Base-by-base conservation (phyloP, 92 coral and sea anemone genomes). In the Porites evermanni region DNA sequence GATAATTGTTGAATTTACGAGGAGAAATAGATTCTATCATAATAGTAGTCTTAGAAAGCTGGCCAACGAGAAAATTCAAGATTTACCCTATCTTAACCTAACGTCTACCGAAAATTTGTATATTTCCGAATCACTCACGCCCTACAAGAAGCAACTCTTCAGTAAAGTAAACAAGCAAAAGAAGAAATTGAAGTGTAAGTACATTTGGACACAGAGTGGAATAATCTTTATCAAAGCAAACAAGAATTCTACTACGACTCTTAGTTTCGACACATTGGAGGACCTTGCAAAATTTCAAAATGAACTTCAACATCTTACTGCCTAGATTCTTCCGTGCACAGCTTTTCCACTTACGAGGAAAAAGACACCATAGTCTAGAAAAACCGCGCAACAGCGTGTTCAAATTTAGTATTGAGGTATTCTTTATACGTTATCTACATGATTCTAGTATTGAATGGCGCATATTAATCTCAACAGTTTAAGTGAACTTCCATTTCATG, bases 41-140 rank as follows among this genome's bases (percentile, higher is more conserved):
- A 70, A 82, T 38, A 6, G 47, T 38, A 38, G 7, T 38, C 47
- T 3, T 38, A 38, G 47, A 38, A 38, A 38, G 47, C 47, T 38
- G 47, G 47, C 6, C 7, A 38, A 38, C 47, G 6, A 38, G 47
- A 38, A 82, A 52, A 52, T 23, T 12, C n/a, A 53, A 16, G 68
- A 67, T 66, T n/a, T 56, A 23, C 68, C 86, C 6, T n/a, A 70
- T 24, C 53, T 82, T 20, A 53, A 75, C 8, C 32, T 74, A 50
- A 18, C 50, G 29, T 74, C 65, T 44, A 20, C 24, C 9, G 65
- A n/a, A 20, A 16, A 74, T 19, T 38, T 74, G 53, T 74, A 18
- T 50, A n/a, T 54, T 74, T 74, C 79, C 7, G 65, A 74, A n/a
- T 74, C 79, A n/a, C 65, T 74, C 24, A 74, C 66, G 17, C 65